Base-by-base conservation (phyloP, 2,113 vertebrate genomes). In the Eleginops maclovinus region DNA sequence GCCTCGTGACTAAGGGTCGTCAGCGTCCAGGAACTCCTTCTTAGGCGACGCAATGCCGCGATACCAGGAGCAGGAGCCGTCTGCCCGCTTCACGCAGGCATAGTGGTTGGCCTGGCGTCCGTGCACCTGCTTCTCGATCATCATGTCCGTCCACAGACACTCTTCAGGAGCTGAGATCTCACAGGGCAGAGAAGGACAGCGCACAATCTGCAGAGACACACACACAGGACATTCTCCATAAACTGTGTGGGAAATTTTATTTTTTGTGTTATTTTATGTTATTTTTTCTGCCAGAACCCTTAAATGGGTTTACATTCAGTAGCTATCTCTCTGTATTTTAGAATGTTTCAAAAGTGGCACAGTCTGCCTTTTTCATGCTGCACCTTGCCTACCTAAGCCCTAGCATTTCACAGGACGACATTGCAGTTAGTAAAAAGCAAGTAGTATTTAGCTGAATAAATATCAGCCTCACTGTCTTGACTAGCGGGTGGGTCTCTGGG, bases 121-220 rank as follows among this genome's bases (percentile, higher is more conserved):
- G 0, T 97, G 95, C 83, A 99, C 97, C 93, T 93, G 97, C 96
- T 98, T 99, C 95, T 99, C 97, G 8, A 97, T 97, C 85, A 98
- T 96, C 96, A 98, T 97, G 93, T 99, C 98, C 40, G 98, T 99
- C 98, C 98, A 99, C 89, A 99, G 96, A 84, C 98, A 99, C 91
- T 99, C 98, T 0, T 98, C 97, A 2, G 96, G 96, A 26, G 96
- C 94, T 0, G 95, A 96, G 89, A 98, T 95, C 84, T 95, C 95
- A 77, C 98, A 99, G 7, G 98, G 98, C 87, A 97, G 94, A 87
- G 96, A 95, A 31, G 97, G 95, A 66, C 98, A 99, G 91, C 97
- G 96, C 0, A 96, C 95, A 75, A 99, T 99, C 98, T 99, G 90
- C 3, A 77, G 61, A 84, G 9, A 84, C 62, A 88, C 31, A 88